Conservation (phyloP, 2,113 vertebrate genomes). For the Bagarius yarrelli region DNA sequence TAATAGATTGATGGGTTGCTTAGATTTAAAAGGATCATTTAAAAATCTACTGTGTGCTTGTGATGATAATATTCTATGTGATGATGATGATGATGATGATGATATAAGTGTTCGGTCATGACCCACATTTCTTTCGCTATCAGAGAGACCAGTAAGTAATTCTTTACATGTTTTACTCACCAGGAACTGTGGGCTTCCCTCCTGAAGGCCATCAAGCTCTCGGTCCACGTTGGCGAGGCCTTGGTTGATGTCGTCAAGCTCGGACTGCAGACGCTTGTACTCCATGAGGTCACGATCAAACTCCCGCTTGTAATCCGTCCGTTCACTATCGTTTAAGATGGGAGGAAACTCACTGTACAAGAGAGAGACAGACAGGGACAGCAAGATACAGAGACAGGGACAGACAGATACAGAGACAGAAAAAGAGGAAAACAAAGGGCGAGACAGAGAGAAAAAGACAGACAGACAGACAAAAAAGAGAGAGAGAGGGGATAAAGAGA, state of each 20-base stretch:
- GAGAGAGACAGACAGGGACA: not conserved
- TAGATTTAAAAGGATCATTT: no score
- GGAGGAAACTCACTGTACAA: conserved; percentile 69
- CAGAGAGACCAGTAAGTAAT: no score
- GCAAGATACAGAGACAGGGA: no score
- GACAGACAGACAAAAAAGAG: no score
- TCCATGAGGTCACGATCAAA: conserved; percentile 79
- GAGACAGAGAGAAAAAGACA: no score
- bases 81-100: no score
- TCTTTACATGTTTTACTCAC: conserved; percentile 54
- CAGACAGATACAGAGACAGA: not conserved
- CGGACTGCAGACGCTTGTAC: conserved; percentile 75
- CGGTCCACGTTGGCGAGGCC: conserved; percentile 67
- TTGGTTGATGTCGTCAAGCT: conserved; percentile 76
- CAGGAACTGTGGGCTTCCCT: conserved; percentile 77
- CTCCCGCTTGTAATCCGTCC: conserved; percentile 73
- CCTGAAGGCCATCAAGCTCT: conserved; percentile 68
- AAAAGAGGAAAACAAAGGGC: not conserved
- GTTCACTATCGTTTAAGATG: conserved; percentile 70
- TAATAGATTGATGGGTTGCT: no score
- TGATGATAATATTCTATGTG: no score
- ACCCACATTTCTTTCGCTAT: not conserved
- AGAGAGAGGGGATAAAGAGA: no score
- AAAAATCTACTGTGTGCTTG: no score
- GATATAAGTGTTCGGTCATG: not conserved